A percentile compares a stretch with the other conserved stretches of the same genome.
These are phyloP conservation scores for Xanthia icteritia DNA, from an alignment of 2,888 invertebrate genomes.

Conservation along the genomic window DNA sequence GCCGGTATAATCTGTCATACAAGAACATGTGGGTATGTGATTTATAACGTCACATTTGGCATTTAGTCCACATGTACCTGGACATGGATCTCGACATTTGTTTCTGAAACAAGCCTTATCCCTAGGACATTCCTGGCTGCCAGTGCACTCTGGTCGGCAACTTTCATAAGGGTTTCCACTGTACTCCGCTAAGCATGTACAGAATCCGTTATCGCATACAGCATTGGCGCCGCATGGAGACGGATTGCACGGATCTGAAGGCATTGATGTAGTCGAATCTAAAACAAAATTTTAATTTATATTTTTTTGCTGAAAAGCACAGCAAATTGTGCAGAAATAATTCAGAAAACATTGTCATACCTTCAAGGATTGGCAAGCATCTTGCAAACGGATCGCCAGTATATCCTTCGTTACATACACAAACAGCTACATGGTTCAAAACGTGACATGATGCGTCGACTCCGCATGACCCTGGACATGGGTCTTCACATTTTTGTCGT, in stretches of 20 bases:
- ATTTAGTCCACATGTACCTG: slow-evolving; percentile 93
- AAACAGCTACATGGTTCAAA: slow-evolving; percentile 95
- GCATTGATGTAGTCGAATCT: slow-evolving; percentile 82
- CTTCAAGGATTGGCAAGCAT: slow-evolving; percentile 91
- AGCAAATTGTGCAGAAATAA: neutral
- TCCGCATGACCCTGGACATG: slow-evolving; percentile 96
- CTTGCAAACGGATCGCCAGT: slow-evolving; percentile 95
- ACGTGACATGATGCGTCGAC: slow-evolving; percentile 94
- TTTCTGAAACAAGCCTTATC: slow-evolving; percentile 93
- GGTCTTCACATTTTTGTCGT: slow-evolving; percentile 95
- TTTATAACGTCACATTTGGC: slow-evolving; percentile 94
- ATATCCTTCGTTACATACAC: slow-evolving; percentile 93
- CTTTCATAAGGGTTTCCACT: slow-evolving; percentile 93
- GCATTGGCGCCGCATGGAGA: slow-evolving; percentile 94
- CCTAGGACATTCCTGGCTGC: slow-evolving; percentile 93
- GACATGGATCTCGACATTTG: slow-evolving; percentile 94
- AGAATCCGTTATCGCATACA: slow-evolving; percentile 92
- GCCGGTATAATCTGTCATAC: slow-evolving; percentile 92
- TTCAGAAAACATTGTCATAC: slow-evolving; percentile 67
- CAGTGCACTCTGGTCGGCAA: slow-evolving; percentile 93
- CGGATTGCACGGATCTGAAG: slow-evolving; percentile 92
- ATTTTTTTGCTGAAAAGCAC: neutral
- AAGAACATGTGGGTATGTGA: slow-evolving; percentile 93
- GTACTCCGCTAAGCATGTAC: slow-evolving; percentile 92
- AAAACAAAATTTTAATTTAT: slow-evolving; percentile 59